Conservation (phyloP, 2,888 invertebrate species). For the Agriopis leucophaearia region DNA sequence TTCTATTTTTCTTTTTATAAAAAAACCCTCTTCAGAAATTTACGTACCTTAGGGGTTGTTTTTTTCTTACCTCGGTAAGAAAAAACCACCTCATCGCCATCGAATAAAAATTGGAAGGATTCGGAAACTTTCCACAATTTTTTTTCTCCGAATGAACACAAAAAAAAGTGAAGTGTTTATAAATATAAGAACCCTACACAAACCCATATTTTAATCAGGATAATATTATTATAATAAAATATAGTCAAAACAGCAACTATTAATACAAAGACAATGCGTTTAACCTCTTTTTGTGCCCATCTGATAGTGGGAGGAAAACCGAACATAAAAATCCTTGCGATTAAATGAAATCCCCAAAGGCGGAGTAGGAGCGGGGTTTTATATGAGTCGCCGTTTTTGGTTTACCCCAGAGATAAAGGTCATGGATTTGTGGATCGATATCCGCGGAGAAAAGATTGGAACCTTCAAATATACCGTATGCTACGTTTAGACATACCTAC, state of each 20-base stretch:
- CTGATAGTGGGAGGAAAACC: conserved; percentile 22
- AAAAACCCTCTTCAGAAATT: background rate
- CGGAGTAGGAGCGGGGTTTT: conserved; percentile 27
- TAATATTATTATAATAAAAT: background rate
- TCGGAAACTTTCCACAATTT: background rate
- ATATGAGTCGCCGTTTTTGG: conserved; percentile 36
- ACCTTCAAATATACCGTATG: conserved; percentile 3
- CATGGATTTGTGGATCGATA: conserved; percentile 32
- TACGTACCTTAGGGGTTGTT: background rate
- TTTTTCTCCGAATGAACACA: background rate
- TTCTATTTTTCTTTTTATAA: conserved; percentile 3
- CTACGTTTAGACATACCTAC: background rate
- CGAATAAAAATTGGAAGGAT: conserved; percentile 1
- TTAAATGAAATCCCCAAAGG: conserved; percentile 35
- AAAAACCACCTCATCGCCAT: too few relatives aligned
- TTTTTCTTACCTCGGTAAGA: background rate
- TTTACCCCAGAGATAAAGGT: conserved; percentile 33
- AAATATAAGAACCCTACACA: background rate
- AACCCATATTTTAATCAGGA: too few relatives aligned
- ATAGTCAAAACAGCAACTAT: background rate
- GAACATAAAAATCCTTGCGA: conserved; percentile 26
- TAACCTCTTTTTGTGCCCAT: conserved; percentile 5
- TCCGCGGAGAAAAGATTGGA: conserved; percentile 18
- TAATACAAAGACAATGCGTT: conserved; percentile 11
- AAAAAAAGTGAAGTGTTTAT: background rate